phyloP scores from a whole-genome alignment of 2,113 vertebrate species.

The Sialia sialis region DNA sequence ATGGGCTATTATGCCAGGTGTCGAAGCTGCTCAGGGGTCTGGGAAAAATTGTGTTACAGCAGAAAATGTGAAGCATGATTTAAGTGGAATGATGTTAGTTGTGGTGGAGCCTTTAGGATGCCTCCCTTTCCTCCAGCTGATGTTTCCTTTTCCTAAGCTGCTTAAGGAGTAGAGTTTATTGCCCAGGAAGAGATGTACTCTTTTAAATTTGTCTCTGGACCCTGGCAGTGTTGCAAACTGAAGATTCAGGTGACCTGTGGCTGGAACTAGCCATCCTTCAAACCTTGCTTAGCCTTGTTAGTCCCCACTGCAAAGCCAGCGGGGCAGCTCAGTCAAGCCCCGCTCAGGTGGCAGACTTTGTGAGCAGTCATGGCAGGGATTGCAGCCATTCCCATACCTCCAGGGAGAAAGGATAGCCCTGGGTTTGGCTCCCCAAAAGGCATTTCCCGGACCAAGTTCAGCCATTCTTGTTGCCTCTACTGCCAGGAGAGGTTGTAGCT shows the following conservation, averaged over 20 bases:
- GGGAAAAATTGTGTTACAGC: background rate
- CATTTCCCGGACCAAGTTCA: background rate
- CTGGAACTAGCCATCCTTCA: background rate
- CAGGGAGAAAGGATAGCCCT: background rate
- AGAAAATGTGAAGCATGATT: background rate
- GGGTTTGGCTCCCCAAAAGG: background rate
- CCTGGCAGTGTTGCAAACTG: background rate
- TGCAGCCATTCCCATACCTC: background rate
- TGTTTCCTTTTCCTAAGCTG: background rate
- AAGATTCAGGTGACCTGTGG: background rate
- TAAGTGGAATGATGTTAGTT: background rate
- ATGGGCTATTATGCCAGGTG: constrained; percentile 43
- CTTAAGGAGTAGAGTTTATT: background rate
- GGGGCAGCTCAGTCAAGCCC: background rate
- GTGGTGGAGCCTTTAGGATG: background rate
- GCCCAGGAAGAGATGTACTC: background rate
- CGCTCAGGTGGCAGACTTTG: background rate
- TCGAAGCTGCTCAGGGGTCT: background rate
- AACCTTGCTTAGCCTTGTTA: background rate
- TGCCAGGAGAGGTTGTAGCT: background rate
- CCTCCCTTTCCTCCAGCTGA: background rate
- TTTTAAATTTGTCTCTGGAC: background rate
- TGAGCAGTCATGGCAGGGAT: fast-evolving
- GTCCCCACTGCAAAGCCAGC: background rate
- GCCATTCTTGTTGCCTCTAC: background rate